Conservation (phyloP, 2,888 invertebrate species). For the Eremobia ochroleuca region DNA sequence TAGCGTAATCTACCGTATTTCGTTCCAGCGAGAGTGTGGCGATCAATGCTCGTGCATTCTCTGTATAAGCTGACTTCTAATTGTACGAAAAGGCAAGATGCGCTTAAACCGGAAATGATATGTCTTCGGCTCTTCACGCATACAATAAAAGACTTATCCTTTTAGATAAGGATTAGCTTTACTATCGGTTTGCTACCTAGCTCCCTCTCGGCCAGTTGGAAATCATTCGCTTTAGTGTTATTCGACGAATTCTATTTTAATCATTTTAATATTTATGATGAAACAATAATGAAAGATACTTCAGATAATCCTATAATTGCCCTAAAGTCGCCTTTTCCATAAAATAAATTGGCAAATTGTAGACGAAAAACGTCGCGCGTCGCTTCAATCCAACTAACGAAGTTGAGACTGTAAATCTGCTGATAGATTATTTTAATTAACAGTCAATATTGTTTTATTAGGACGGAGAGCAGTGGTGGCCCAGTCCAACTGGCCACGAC, state of each 20-base stretch:
- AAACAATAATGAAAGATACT: background rate
- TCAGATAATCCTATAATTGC: background rate
- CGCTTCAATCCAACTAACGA: constrained; percentile 1
- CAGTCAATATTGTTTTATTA: background rate
- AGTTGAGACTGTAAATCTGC: constrained; percentile 1
- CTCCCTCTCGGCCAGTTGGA: background rate
- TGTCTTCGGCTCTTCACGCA: background rate
- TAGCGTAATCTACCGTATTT: too few species aligned
- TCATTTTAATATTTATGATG: constrained; percentile 4
- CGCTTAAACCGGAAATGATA: background rate
- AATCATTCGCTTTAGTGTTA: too few species aligned
- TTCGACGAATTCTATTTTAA: background rate
- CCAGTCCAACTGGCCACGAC: background rate
- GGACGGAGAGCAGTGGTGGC: background rate
- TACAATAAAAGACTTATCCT: background rate
- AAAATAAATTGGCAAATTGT: background rate
- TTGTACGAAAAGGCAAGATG: too few species aligned
- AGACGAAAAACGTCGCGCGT: background rate
- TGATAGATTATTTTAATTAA: constrained; percentile 6
- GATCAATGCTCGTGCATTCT: background rate
- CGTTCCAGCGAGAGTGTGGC: background rate
- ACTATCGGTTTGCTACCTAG: background rate
- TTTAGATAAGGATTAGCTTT: background rate
- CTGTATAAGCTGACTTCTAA: background rate
- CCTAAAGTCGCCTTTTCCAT: background rate